These are phyloP conservation scores for Cephus rjabovi DNA, from an alignment of 2,888 invertebrate species.

Conservation along the genomic window DNA sequence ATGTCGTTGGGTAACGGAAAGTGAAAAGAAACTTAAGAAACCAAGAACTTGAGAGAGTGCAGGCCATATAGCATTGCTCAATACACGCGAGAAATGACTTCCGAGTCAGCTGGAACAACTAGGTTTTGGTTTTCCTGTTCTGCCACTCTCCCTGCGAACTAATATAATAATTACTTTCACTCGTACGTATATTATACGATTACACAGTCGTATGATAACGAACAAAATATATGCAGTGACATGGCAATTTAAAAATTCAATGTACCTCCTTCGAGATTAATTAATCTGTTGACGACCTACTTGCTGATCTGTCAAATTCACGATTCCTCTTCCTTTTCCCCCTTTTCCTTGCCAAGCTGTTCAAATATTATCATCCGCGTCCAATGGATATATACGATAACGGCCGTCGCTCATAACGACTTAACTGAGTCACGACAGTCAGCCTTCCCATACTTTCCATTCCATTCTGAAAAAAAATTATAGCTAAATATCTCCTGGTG, in stretches of 20 bases:
- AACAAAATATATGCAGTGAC: background rate
- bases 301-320: background rate
- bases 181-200: background rate
- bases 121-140: background rate
- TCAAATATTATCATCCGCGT: background rate
- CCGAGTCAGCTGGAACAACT: background rate
- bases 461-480: background rate
- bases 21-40: background rate
- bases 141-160: background rate
- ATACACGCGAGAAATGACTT: background rate
- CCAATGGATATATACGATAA: background rate
- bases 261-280: background rate
- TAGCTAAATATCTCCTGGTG: background rate
- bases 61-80: background rate
- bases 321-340: background rate
- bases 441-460: background rate
- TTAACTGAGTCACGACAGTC: background rate
- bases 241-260: background rate
- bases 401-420: background rate
- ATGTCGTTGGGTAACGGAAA: background rate
- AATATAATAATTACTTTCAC: background rate
- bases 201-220: background rate
- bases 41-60: background rate
- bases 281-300: background rate
- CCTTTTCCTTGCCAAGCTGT: background rate